Evolutionary conservation across 2,113 vertebrate species (phyloP).

Genomic region (Callionymus lyra): DNA sequence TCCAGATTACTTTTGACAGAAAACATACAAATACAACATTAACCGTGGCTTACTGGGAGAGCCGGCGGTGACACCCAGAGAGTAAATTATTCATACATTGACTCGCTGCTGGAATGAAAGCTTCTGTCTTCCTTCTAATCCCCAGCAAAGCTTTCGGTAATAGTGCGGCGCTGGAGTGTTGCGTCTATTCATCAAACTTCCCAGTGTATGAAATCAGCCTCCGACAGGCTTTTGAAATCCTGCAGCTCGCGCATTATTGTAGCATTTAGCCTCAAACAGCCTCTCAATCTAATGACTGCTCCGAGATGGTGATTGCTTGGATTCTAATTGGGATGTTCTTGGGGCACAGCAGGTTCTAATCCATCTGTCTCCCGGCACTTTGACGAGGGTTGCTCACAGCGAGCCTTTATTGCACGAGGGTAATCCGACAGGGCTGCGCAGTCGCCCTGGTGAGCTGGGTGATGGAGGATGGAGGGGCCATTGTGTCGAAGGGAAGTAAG

Average conservation of each 20-base stretch:
- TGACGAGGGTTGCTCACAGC: slow-evolving; percentile 38
- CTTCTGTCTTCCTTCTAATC: slow-evolving; percentile 59
- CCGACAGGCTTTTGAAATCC: slow-evolving; percentile 59
- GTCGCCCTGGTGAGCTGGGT: slow-evolving; percentile 21
- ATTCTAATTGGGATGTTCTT: slow-evolving; percentile 62
- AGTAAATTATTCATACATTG: slow-evolving; percentile 62
- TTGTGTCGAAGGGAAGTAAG: slow-evolving; percentile 24
- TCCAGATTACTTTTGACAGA: slow-evolving; percentile 56
- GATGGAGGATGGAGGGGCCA: neutral
- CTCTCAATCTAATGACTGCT: slow-evolving; percentile 51
- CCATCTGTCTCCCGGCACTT: slow-evolving; percentile 52
- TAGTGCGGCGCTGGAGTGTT: slow-evolving; percentile 50
- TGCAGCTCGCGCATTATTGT: slow-evolving; percentile 48
- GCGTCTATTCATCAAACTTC: slow-evolving; percentile 62
- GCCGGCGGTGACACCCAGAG: no score
- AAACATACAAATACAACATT: slow-evolving; percentile 62
- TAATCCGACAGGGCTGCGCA: no score
- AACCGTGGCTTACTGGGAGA: no score
- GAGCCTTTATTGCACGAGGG: slow-evolving; percentile 36
- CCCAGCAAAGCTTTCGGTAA: slow-evolving; percentile 56
- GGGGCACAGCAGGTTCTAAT: slow-evolving; percentile 35
- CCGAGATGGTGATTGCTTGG: slow-evolving; percentile 53
- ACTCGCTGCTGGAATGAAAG: slow-evolving; percentile 54
- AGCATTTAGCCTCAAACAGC: slow-evolving; percentile 56
- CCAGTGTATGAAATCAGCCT: slow-evolving; percentile 57